A percentile compares a stretch with the other conserved stretches of the same genome.
phyloP scores from a whole-genome alignment of 2,797 vertebrate genomes.

The Bovichtus diacanthus region DNA sequence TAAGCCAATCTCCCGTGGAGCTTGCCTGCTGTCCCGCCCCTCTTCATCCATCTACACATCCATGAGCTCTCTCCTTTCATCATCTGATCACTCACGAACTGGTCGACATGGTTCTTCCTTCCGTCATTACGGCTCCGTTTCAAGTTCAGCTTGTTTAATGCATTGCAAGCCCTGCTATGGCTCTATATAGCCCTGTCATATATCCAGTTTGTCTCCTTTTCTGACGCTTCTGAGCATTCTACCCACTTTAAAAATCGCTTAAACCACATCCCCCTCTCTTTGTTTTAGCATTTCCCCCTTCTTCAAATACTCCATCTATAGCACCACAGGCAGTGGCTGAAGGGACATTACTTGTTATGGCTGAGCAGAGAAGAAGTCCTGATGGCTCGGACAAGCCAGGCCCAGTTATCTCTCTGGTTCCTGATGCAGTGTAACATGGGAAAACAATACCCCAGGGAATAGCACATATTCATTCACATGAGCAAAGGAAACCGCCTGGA shows the following conservation, averaged over 20 bases:
- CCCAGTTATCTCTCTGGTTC: constrained; percentile 77
- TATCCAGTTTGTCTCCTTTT: constrained; percentile 15
- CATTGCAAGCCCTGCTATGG: neutral
- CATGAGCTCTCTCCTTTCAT: constrained; percentile 39
- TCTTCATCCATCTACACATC: constrained; percentile 39
- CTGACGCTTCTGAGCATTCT: constrained; percentile 49
- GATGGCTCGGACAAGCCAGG: constrained; percentile 73
- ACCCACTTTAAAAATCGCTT: constrained; percentile 40
- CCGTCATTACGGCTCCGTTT: neutral
- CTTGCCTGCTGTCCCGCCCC: constrained; percentile 64
- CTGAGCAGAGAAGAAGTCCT: constrained; percentile 66
- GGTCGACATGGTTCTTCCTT: constrained; percentile 13
- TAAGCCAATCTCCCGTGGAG: constrained; percentile 75
- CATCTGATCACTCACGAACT: constrained; percentile 32
- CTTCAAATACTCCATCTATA: constrained; percentile 68
- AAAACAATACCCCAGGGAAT: constrained; percentile 74
- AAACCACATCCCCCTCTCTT: constrained; percentile 42
- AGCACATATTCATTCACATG: constrained; percentile 76
- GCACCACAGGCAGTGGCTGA: constrained; percentile 72
- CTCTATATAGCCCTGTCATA: neutral
- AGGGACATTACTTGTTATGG: constrained; percentile 79
- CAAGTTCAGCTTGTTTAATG: constrained; percentile 21
- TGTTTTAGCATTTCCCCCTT: constrained; percentile 65
- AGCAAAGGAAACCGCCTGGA: constrained; percentile 59
- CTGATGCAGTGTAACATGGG: constrained; percentile 78